Percentiles rank a stretch among this genome's conserved stretches.
Conservation (phyloP, 2,888 invertebrate species). For the Slavum lentiscoides region DNA sequence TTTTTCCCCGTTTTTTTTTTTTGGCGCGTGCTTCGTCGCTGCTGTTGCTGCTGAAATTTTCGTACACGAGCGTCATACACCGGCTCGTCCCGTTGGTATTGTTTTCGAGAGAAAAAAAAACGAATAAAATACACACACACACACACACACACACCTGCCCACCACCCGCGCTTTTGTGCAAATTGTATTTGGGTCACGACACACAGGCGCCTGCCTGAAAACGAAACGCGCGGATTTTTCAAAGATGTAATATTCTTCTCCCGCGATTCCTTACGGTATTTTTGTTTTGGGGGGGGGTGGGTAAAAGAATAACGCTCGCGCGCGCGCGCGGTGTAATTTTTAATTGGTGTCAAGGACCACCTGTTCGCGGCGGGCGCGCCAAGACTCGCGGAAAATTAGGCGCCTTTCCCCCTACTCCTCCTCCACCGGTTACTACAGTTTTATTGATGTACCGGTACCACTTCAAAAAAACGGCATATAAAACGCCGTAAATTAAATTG, state of each 20-base stretch:
- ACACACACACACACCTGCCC: conserved; percentile 7
- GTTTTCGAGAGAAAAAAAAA: not conserved
- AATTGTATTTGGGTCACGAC: conserved; percentile 48
- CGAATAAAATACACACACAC: not conserved
- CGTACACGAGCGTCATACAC: no score
- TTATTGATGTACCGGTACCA: conserved; percentile 32
- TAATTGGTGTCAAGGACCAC: conserved; percentile 52
- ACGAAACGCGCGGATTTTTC: not conserved
- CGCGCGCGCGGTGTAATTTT: conserved; percentile 37
- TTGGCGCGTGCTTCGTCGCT: conserved; percentile 47
- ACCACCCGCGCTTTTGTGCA: conserved; percentile 34
- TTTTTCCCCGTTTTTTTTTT: conserved; percentile 21
- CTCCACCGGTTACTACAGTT: no score
- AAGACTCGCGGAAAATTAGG: conserved; percentile 51
- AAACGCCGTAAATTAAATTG: no score
- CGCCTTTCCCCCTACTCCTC: not conserved
- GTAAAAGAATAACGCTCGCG: not conserved
- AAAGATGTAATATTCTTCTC: not conserved
- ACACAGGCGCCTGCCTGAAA: conserved; percentile 43
- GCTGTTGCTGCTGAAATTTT: not conserved
- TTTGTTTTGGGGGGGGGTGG: no score
- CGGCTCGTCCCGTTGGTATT: no score
- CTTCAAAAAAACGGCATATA: conserved; percentile 4
- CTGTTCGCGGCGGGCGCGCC: conserved; percentile 46
- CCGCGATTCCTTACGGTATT: not conserved